Percentiles rank a stretch among this genome's conserved stretches.
Conservation (phyloP, 1,140 invertebrate species). For the Neodiprion pinetum region DNA sequence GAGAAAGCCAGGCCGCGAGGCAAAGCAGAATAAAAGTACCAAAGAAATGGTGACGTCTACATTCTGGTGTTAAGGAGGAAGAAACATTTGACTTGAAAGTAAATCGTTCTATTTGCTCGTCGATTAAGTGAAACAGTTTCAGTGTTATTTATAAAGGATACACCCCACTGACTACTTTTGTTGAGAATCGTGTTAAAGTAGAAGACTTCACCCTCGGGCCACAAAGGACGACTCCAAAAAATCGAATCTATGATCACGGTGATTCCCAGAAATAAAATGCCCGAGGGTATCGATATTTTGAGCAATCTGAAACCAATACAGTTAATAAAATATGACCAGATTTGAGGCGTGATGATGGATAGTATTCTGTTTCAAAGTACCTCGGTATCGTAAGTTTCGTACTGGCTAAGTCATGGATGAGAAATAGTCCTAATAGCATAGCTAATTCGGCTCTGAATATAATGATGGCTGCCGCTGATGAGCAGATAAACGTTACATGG, state of each 20-base stretch:
- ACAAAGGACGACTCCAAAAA: conserved; percentile 90
- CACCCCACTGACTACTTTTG: conserved; percentile 95
- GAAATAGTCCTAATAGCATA: conserved; percentile 86
- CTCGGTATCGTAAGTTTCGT: conserved; percentile 61
- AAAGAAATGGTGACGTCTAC: conserved; percentile 93
- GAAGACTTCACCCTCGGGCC: conserved; percentile 98
- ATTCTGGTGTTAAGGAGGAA: conserved; percentile 47
- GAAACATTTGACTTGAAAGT: not conserved
- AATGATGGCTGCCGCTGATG: conserved; percentile 85
- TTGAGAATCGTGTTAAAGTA: conserved; percentile 96
- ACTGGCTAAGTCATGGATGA: conserved; percentile 78
- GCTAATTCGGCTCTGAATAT: conserved; percentile 92
- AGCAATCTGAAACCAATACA: conserved; percentile 68
- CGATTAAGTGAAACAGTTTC: conserved; percentile 16
- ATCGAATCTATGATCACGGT: conserved; percentile 89
- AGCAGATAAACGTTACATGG: conserved; percentile 79
- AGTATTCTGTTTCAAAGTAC: conserved; percentile 38
- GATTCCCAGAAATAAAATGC: conserved; percentile 70
- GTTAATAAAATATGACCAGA: conserved; percentile 11
- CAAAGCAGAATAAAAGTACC: conserved; percentile 98
- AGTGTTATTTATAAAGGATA: conserved; percentile 75
- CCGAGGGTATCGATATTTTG: conserved; percentile 76
- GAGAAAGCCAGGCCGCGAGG: conserved; percentile 88
- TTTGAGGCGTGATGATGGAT: not conserved
- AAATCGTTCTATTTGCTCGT: conserved; percentile 22